Conservation (phyloP, 2,797 vertebrate species). For the Danio jaintianensis region DNA sequence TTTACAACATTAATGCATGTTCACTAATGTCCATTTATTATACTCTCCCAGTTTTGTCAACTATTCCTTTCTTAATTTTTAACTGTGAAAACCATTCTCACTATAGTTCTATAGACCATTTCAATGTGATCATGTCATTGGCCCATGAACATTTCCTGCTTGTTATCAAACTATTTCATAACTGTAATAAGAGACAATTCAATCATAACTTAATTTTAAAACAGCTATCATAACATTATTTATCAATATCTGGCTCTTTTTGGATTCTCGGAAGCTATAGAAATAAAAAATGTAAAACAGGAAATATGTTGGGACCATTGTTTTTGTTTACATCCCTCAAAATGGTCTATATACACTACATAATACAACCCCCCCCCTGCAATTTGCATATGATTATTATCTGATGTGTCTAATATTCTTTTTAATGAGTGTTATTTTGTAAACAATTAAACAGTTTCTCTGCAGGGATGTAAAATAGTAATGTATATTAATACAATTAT, state of each 20-base stretch:
- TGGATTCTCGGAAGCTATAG: too few species aligned
- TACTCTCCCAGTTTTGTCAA: constrained; percentile 6
- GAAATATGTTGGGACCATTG: too few species aligned
- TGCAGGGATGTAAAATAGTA: background rate
- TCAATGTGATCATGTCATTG: too few species aligned
- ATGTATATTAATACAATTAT: background rate
- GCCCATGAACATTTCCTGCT: too few species aligned
- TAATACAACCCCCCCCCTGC: background rate
- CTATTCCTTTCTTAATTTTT: background rate
- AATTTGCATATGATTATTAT: background rate
- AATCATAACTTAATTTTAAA: too few species aligned
- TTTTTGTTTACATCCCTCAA: too few species aligned
- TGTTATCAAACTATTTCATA: too few species aligned
- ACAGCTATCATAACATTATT: too few species aligned
- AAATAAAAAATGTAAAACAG: too few species aligned
- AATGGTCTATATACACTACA: background rate
- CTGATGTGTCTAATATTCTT: background rate
- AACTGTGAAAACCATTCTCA: background rate
- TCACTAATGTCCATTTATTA: background rate
- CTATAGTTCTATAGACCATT: background rate
- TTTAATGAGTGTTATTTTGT: background rate
- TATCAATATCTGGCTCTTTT: too few species aligned
- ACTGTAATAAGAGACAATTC: too few species aligned
- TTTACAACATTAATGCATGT: background rate
- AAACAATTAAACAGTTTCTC: too few species aligned